These are phyloP conservation scores for Seira sanloemensis DNA, from an alignment of 2,888 invertebrate species.

Conservation along the genomic window DNA sequence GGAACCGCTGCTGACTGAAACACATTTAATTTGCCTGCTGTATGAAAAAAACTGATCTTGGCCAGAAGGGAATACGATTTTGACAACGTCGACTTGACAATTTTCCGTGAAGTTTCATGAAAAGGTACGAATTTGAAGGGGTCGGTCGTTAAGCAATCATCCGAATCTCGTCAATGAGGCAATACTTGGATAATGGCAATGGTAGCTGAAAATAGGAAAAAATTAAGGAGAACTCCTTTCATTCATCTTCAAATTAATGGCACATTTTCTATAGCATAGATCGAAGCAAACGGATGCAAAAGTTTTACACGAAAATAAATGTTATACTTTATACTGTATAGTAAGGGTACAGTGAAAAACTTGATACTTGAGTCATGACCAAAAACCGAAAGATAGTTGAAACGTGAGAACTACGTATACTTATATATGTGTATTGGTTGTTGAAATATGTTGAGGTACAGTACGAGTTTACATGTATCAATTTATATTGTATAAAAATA, in stretches of 20 bases:
- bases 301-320: background rate
- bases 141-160: constrained; percentile 63
- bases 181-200: constrained; percentile 65
- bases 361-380: background rate
- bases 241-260: too few relatives aligned
- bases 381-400: background rate
- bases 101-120: constrained; percentile 62
- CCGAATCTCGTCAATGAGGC: constrained; percentile 71
- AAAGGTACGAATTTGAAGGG: constrained; percentile 63
- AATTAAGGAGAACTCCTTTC: constrained; percentile 62
- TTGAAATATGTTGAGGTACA: background rate
- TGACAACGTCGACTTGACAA: constrained; percentile 48
- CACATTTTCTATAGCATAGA: too few relatives aligned
- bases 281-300: background rate
- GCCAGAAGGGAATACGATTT: constrained; percentile 38
- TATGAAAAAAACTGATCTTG: constrained; percentile 10
- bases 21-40: background rate
- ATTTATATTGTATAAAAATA: constrained; percentile 13
- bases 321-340: background rate
- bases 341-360: background rate
- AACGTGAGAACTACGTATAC: background rate
- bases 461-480: background rate
- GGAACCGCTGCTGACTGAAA: constrained; percentile 1
- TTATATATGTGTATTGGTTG: background rate
- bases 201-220: constrained; percentile 68